Conservation (phyloP, 2,113 vertebrate genomes). For the Symphodus melops region DNA sequence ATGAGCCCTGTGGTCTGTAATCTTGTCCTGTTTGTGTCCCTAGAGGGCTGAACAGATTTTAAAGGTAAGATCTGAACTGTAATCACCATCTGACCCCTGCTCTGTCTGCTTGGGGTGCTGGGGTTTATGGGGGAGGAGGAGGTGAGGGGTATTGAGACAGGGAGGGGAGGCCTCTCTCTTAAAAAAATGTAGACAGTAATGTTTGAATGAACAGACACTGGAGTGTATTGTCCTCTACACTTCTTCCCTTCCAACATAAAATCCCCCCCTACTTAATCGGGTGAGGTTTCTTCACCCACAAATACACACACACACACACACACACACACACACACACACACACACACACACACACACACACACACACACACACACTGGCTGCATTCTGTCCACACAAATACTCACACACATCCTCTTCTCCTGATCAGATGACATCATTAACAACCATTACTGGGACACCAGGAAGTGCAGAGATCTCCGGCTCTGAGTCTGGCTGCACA, state of each 20-base stretch:
- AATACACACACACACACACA: slow-evolving; percentile 46
- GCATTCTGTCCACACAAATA: slow-evolving; percentile 57
- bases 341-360: slow-evolving; percentile 54
- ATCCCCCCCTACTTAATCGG: slow-evolving; percentile 68
- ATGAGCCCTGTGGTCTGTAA: slow-evolving; percentile 11
- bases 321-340: slow-evolving; percentile 62
- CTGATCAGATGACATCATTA: slow-evolving; percentile 87
- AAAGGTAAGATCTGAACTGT: slow-evolving; percentile 47
- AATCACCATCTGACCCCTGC: slow-evolving; percentile 74
- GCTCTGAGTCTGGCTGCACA: slow-evolving; percentile 69
- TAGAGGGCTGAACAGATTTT: slow-evolving; percentile 62
- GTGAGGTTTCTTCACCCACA: slow-evolving; percentile 68
- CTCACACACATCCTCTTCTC: slow-evolving; percentile 70
- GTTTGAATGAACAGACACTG: slow-evolving; percentile 77
- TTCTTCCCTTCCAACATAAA: slow-evolving; percentile 72
- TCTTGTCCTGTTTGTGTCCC: slow-evolving; percentile 28
- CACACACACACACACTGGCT: slow-evolving; percentile 44
- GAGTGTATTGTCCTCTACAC: slow-evolving; percentile 76
- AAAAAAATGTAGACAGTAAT: slow-evolving; percentile 72
- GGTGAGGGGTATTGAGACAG: slow-evolving; percentile 32
- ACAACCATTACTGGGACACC: slow-evolving; percentile 84
- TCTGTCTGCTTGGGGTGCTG: slow-evolving; percentile 33
- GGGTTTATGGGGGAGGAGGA: slow-evolving; percentile 3
- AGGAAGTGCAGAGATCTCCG: slow-evolving; percentile 82
- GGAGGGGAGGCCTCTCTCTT: slow-evolving; percentile 41